Percentiles rank a stretch among this genome's conserved stretches.
Conservation (phyloP, 2,113 vertebrate species). For the Gopherus evgoodei region DNA sequence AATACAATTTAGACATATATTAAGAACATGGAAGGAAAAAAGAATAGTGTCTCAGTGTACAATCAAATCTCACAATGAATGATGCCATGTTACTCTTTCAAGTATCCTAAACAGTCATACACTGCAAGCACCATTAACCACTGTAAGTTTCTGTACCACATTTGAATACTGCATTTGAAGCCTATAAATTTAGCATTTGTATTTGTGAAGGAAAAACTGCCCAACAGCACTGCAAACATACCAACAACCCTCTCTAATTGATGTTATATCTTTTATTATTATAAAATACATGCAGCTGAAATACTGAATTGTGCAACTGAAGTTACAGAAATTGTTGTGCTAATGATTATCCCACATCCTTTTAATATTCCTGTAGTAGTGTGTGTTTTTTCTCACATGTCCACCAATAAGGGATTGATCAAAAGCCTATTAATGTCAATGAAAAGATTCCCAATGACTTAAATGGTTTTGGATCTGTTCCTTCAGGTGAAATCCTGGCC, state of each 20-base stretch:
- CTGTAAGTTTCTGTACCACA: neutral
- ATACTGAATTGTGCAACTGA: neutral
- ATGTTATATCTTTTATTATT: neutral
- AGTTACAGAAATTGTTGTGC: neutral
- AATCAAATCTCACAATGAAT: constrained; percentile 36
- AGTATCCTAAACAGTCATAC: neutral
- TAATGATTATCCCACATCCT: neutral
- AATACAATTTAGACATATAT: constrained; percentile 29
- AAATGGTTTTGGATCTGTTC: rapidly evolving
- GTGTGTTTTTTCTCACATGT: neutral
- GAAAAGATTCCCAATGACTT: neutral
- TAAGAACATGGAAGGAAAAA: constrained; percentile 19
- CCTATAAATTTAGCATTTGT: neutral
- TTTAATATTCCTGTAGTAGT: neutral
- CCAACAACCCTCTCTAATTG: neutral
- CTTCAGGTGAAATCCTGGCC: neutral
- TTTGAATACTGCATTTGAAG: neutral
- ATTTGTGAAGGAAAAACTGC: neutral
- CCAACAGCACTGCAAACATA: neutral
- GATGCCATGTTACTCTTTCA: constrained; percentile 2
- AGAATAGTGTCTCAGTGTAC: constrained; percentile 31
- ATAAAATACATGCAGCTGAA: neutral
- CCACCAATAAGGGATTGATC: neutral
- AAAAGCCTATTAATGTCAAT: neutral
- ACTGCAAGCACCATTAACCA: neutral